phyloP scores from a whole-genome alignment of 2,113 vertebrate species.

The Malurus cyaneus region DNA sequence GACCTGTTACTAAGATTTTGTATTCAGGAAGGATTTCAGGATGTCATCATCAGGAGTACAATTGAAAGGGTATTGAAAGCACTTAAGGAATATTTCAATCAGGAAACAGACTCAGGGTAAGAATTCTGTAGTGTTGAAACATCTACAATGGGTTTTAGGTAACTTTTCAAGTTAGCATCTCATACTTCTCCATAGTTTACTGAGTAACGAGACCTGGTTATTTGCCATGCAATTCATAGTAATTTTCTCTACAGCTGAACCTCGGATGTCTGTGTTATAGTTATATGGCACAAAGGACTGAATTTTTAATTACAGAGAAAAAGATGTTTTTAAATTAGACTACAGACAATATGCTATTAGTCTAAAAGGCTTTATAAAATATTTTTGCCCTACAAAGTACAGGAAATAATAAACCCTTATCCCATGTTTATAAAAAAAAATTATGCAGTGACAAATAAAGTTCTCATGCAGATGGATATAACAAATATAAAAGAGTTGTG shows the following conservation, averaged over 20 bases:
- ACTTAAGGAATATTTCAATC: background rate
- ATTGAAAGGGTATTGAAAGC: conserved; percentile 24
- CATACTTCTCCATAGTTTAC: conserved; percentile 12
- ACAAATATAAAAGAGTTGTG: background rate
- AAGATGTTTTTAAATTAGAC: conserved; percentile 38
- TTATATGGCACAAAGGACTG: conserved; percentile 46
- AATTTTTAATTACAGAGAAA: conserved; percentile 42
- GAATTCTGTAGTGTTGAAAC: background rate
- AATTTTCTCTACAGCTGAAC: conserved; percentile 49
- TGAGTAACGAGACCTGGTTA: background rate
- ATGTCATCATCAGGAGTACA: background rate
- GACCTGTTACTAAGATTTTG: background rate
- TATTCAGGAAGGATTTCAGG: background rate
- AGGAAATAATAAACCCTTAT: conserved; percentile 41
- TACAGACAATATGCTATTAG: conserved; percentile 25
- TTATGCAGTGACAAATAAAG: background rate
- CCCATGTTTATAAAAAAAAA: background rate
- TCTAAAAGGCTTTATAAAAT: background rate
- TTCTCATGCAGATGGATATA: background rate
- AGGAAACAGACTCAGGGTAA: background rate
- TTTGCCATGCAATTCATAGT: conserved; percentile 42
- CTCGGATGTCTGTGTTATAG: conserved; percentile 20
- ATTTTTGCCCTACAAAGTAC: background rate
- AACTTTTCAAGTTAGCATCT: conserved; percentile 33
- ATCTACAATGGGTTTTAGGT: background rate